Evolutionary conservation across 1,140 invertebrate species (phyloP).

Genomic region (Ditylenchus dipsaci): DNA sequence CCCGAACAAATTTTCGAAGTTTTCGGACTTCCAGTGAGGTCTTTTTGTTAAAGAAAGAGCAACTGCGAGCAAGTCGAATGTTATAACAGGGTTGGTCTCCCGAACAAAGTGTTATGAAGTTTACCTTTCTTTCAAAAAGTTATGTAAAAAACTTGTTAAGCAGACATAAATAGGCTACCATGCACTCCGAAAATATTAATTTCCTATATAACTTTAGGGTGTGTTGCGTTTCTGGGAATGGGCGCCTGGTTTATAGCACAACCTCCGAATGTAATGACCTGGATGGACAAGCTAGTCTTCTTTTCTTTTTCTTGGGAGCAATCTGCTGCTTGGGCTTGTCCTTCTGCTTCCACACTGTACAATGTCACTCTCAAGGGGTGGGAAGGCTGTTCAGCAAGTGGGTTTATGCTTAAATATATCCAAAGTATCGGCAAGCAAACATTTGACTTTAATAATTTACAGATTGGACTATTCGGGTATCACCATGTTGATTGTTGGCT

Average conservation of each 20-base stretch:
- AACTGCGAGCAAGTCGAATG: no score
- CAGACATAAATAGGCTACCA: no score
- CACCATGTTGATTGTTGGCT: constrained; percentile 92
- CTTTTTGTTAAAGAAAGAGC: no score
- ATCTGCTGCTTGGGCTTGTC: constrained; percentile 77
- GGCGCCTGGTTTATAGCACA: constrained; percentile 77
- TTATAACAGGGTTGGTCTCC: no score
- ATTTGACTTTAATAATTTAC: constrained; percentile 9
- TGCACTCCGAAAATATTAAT: no score
- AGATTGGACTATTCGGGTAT: constrained; percentile 94
- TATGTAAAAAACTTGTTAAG: no score
- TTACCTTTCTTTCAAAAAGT: no score
- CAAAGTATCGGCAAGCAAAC: not conserved
- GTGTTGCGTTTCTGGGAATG: constrained; percentile 74
- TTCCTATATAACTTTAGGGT: constrained; percentile 59
- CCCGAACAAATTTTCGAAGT: not conserved
- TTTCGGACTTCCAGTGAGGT: no score
- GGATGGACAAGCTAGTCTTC: constrained; percentile 44
- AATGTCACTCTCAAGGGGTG: constrained; percentile 90
- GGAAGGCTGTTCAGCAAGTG: constrained; percentile 91
- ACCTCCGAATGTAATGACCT: constrained; percentile 62
- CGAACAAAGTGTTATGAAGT: no score
- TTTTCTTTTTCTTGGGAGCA: constrained; percentile 60
- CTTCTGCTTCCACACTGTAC: constrained; percentile 93
- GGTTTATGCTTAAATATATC: constrained; percentile 1